These are phyloP conservation scores for Platichthys flesus DNA, from an alignment of 2,113 vertebrate genomes.

Conservation along the genomic window DNA sequence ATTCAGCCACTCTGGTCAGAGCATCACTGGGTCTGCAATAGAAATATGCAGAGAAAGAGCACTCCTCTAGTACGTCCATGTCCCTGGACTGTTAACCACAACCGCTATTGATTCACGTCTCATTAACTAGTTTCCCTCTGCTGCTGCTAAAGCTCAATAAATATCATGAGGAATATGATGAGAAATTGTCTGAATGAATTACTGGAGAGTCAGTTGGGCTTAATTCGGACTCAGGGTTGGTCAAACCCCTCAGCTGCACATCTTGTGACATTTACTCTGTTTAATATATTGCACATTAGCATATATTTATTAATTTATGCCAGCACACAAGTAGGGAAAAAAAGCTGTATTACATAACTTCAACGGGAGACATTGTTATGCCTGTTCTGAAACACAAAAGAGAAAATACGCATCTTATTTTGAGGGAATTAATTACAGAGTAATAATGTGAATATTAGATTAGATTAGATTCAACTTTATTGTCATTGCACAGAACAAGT, in stretches of 20 bases:
- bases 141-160: conserved; percentile 2
- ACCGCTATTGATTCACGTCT: conserved; percentile 23
- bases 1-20: background rate
- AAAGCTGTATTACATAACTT: conserved; percentile 33
- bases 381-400: background rate
- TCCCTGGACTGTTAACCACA: conserved; percentile 1
- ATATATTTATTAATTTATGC: background rate
- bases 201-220: conserved; percentile 8
- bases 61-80: background rate
- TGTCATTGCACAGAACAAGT: no score
- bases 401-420: background rate
- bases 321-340: background rate
- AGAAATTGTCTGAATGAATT: conserved; percentile 34
- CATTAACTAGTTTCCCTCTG: conserved; percentile 3
- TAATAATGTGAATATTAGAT: background rate
- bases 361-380: background rate
- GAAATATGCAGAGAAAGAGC: no score
- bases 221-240: conserved; percentile 4
- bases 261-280: background rate
- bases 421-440: background rate
- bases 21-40: background rate
- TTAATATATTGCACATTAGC: background rate
- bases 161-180: background rate
- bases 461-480: no score
- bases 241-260: background rate